phyloP scores from a whole-genome alignment of 2,113 vertebrate species.

The Silurus asotus region DNA sequence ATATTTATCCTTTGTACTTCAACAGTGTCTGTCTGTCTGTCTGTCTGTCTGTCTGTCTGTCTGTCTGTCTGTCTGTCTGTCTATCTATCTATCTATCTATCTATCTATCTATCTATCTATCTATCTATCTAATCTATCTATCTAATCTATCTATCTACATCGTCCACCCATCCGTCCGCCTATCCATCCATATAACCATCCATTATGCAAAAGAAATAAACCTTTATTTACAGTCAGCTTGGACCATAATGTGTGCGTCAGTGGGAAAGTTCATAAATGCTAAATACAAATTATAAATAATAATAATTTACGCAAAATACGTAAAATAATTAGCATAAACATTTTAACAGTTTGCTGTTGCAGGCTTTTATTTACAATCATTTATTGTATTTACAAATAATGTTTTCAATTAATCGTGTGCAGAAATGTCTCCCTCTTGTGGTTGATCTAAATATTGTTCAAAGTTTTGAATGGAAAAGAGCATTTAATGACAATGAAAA shows the following conservation, averaged over 20 bases:
- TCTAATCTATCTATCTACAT: no score
- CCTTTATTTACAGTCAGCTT: not conserved
- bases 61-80: no score
- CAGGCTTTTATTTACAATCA: not conserved
- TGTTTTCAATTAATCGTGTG: not conserved
- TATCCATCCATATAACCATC: not conserved
- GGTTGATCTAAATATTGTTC: constrained; percentile 6
- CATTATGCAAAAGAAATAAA: not conserved
- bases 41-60: no score
- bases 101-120: no score
- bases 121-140: no score
- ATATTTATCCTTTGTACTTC: no score
- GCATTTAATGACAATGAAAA: not conserved
- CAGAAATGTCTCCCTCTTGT: constrained; percentile 39
- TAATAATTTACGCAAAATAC: not conserved
- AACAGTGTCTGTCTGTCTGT: no score
- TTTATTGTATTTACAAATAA: not conserved
- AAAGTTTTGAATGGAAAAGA: not conserved
- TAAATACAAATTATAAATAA: not conserved
- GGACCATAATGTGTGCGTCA: not conserved
- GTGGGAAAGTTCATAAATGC: not conserved
- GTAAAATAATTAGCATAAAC: not conserved
- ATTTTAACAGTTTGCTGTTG: not conserved
- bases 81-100: no score
- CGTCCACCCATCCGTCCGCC: no score